Base-by-base conservation (phyloP, 1,140 invertebrate genomes). In the Trachymyrmex septentrionalis region DNA sequence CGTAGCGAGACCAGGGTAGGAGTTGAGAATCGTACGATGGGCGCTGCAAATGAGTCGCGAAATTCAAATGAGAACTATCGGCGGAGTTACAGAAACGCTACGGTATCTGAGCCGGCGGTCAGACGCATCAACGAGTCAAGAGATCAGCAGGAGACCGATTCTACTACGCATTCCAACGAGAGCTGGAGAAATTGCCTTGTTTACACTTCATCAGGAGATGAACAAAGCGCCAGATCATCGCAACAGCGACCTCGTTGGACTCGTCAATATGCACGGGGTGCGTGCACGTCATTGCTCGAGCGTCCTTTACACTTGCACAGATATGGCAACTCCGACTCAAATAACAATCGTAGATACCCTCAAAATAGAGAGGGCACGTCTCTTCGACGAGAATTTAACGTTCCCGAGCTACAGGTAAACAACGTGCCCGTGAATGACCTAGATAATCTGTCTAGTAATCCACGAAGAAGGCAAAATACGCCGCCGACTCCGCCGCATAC, bases 381-480 rank as follows among this genome's bases (percentile, higher is more conserved):
- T 14, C 53, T 86, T 0, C 88, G 92, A 81, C 90, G 87, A 14
- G 89, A 92, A 44, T 92, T 93, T 81, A 96, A 95, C n/a, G 95
- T 96, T 80, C 96, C 96, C 3, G 92, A 96, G 5, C 95, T 97
- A 67, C 96, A 96, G 86, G 96, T 97, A 2, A 96, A 96, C 82
- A 96, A 97, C 86, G 94, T 96, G 0, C 96, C 96, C 3, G 92
- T 96, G 3, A 95, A 93, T 7, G 94, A 96, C 75, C 92, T 94
- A 80, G 92, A 82, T 86, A 93, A 93, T 67, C 91, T 90, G 14
- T 90, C 92, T 5, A 91, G 87, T 16, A 92, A 88, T 57, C 92
- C 82, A 34, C 86, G 92, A 63, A 87, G 86, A 63, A 77, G 86
- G 67, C 87, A 55, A 7, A 81, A 81, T 4, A 78, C 88, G 6